Evolutionary conservation across 2,888 invertebrate species (phyloP).

Genomic region (Heteropelma amictum): DNA sequence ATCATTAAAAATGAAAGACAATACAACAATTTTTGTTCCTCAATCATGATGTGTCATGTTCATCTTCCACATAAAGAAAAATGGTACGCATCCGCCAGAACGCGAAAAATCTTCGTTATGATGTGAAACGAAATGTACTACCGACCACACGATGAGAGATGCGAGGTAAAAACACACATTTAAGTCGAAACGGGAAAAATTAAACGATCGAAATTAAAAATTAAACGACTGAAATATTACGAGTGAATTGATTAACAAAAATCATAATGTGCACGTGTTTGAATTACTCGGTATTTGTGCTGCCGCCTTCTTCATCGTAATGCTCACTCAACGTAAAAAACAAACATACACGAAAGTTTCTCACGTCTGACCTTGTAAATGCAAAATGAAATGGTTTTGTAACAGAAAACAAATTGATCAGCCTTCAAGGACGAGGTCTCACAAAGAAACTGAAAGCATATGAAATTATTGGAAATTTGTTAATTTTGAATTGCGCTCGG

Average conservation of each 20-base stretch:
- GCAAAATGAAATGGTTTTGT: not conserved
- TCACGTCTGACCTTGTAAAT: not conserved
- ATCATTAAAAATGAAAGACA: too few species aligned
- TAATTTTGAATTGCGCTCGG: too few species aligned
- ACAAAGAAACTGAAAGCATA: too few species aligned
- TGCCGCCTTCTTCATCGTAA: constrained; percentile 2
- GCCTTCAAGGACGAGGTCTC: not conserved
- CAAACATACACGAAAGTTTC: not conserved
- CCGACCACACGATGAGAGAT: too few species aligned
- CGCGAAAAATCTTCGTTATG: too few species aligned
- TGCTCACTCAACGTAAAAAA: not conserved
- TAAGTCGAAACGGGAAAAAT: not conserved
- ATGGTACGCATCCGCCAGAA: too few species aligned
- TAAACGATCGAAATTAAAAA: not conserved
- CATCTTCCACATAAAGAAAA: too few species aligned
- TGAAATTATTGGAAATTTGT: too few species aligned
- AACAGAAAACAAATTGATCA: not conserved
- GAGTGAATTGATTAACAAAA: constrained; percentile 24
- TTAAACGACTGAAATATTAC: constrained; percentile 20
- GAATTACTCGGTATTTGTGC: not conserved
- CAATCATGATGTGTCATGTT: too few species aligned
- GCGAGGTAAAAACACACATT: constrained; percentile 7
- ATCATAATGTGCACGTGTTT: constrained; percentile 37
- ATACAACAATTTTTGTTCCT: too few species aligned
- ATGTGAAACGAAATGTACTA: too few species aligned